These are phyloP conservation scores for Schlechtendalia chinensis DNA, from an alignment of 1,140 invertebrate species.

Conservation along the genomic window DNA sequence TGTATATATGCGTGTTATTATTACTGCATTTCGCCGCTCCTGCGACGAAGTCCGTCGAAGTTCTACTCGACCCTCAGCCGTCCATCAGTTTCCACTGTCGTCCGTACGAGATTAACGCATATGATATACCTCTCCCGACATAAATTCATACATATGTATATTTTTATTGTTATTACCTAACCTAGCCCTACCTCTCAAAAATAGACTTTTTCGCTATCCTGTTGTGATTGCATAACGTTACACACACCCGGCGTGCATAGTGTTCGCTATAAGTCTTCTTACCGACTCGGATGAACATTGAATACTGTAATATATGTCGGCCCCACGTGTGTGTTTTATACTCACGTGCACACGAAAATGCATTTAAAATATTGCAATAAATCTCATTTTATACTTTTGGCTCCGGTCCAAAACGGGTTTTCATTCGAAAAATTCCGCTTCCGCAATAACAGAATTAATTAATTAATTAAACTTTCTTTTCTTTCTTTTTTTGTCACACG, in stretches of 20 bases:
- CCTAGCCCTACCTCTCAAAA: not conserved
- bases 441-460: not conserved
- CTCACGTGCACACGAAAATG: not conserved
- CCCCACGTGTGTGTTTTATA: not conserved
- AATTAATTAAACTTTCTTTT: not conserved
- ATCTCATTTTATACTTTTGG: not conserved
- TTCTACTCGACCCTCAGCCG: not conserved
- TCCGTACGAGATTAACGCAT: not conserved
- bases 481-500: not conserved
- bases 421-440: constrained; percentile 12
- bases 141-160: too few species aligned
- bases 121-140: not conserved
- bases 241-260: not conserved
- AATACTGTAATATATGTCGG: not conserved
- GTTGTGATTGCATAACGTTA: not conserved
- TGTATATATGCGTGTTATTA: not conserved
- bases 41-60: too few species aligned
- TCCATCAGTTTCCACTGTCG: not conserved
- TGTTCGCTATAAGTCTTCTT: too few species aligned
- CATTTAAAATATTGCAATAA: constrained; percentile 21
- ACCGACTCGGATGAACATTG: not conserved
- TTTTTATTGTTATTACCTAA: constrained; percentile 2
- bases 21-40: not conserved
- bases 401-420: constrained; percentile 34
- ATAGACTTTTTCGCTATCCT: not conserved